Percentiles rank a stretch among this genome's conserved stretches.
These are phyloP conservation scores for Mesembrinibis cayennensis DNA, from an alignment of 2,113 vertebrate species.

Conservation along the genomic window DNA sequence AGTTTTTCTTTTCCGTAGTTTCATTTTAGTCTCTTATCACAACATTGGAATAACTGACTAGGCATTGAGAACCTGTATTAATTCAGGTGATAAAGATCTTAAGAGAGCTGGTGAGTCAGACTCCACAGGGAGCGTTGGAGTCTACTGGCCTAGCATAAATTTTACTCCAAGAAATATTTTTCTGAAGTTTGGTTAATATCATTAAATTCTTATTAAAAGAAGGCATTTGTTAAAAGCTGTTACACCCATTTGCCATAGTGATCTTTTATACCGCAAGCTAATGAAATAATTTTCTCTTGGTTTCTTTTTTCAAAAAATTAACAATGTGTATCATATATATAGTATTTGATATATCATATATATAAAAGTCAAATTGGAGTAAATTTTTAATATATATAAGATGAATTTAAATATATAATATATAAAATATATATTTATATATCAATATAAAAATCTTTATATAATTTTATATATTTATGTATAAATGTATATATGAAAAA, in stretches of 20 bases:
- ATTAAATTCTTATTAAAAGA: not conserved
- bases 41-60: not conserved
- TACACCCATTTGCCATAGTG: not conserved
- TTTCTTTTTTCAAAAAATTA: not conserved
- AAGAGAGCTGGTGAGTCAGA: not conserved
- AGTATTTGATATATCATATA: not conserved
- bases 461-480: not conserved
- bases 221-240: not conserved
- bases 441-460: too few relatives aligned
- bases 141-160: not conserved
- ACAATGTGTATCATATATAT: too few relatives aligned
- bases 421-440: too few relatives aligned
- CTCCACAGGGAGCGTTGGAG: accelerated
- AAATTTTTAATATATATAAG: not conserved
- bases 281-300: not conserved
- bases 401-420: not conserved
- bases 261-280: not conserved
- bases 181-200: not conserved
- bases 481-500: not conserved
- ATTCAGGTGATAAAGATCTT: not conserved
- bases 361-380: not conserved
- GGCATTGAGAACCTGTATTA: not conserved
- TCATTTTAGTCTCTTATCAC: not conserved
- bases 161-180: not conserved
- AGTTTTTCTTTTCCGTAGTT: not conserved